A percentile compares a stretch with the other conserved stretches of the same genome.
Conservation (phyloP, 2,113 vertebrate species). For the Rhinopithecus roxellana region DNA sequence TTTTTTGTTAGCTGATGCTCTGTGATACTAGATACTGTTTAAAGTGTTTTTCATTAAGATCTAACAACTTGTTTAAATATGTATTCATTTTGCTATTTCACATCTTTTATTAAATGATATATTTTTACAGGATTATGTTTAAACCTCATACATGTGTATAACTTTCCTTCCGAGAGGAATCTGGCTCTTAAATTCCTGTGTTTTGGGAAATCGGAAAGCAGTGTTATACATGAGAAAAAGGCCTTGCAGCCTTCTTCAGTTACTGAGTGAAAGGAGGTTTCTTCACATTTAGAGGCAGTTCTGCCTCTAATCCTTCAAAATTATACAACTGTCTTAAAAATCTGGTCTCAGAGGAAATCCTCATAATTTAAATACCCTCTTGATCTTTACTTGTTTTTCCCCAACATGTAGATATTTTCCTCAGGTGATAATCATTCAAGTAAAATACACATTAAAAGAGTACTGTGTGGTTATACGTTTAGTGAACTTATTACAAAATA, state of each 20-base stretch:
- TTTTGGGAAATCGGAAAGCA: neutral
- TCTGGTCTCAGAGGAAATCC: neutral
- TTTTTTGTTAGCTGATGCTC: neutral
- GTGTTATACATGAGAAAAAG: neutral
- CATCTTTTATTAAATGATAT: neutral
- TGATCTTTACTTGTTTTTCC: neutral
- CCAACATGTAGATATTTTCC: neutral
- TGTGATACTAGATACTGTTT: neutral
- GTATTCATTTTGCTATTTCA: neutral
- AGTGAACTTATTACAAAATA: too few species aligned
- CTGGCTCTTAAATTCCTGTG: neutral
- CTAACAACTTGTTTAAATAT: neutral
- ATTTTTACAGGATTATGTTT: neutral
- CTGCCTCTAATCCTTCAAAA: neutral
- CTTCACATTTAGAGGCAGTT: neutral
- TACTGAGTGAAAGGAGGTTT: neutral
- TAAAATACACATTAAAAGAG: too few species aligned
- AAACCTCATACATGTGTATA: neutral
- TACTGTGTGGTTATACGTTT: too few species aligned
- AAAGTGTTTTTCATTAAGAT: neutral
- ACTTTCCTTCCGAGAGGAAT: neutral
- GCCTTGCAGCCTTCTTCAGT: neutral
- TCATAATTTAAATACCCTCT: neutral
- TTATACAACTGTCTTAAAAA: neutral
- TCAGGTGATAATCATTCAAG: neutral